Evolutionary conservation across 1,140 invertebrate genomes (phyloP), one percentile per base, ranked within the genome.

Genomic region (Conus ventricosus): DNA sequence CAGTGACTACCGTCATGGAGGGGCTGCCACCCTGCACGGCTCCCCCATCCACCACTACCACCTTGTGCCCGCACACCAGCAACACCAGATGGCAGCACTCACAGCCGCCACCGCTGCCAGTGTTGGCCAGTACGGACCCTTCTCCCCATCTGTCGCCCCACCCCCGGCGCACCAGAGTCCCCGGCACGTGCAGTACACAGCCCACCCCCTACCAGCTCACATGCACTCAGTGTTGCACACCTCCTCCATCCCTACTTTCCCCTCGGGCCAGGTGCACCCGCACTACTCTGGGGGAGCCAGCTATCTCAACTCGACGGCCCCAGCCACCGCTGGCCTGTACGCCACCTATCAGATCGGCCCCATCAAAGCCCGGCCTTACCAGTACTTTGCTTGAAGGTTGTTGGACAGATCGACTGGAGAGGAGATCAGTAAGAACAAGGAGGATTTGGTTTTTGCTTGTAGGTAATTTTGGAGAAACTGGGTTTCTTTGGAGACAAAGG

Each of bases 101-200:
- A 60, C 86, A 5, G 87, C 89, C n/a, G 87, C 89, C n/a, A 88
- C 85, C 11, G 80, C 85, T 17, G 80, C 92, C 55, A 92, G 92
- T 20, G 57, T 60, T 8, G 57, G 91, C n/a, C 94, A 94, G 89
- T 94, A 93, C 85, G 94, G 94, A 17, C 94, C 92, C 25, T 94
- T 94, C 88, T 94, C 96, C 94, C 96, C 95, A 94, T 97, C 96
- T 94, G 96, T 97, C 90, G 97, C 97, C 80, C 96, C 97, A 88
- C 97, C 97, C 17, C 97, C 97, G 89, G 97, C 97, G 63, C 97
- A 98, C 95, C 97, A 98, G 92, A 97, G 97, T 95, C 97, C 97
- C 89, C 96, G 97, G 91, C 97, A 97, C 90, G 96, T 98, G 85
- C 94, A 97, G 91, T 95, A 93, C 88, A 96, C 97, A n/a, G 96